These are phyloP conservation scores for Nephila pilipes DNA, from an alignment of 1,140 invertebrate genomes.

Conservation along the genomic window DNA sequence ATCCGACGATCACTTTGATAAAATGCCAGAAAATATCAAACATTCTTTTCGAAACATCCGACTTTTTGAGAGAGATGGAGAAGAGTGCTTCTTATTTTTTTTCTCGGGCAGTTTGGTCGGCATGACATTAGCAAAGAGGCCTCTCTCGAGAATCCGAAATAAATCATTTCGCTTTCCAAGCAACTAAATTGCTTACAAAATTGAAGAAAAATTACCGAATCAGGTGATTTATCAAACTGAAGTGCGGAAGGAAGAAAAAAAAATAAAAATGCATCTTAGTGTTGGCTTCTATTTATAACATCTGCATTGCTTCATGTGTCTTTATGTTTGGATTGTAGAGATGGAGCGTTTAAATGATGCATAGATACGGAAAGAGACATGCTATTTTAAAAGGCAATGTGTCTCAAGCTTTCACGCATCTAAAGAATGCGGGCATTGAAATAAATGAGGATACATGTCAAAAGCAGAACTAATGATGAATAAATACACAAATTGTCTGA, in stretches of 20 bases:
- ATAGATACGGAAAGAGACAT: not conserved
- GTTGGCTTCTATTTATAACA: not conserved
- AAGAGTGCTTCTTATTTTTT: not conserved
- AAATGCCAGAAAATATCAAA: not conserved
- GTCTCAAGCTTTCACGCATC: no score
- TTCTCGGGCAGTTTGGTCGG: not conserved
- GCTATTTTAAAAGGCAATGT: no score
- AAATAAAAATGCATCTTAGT: no score
- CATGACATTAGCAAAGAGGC: not conserved
- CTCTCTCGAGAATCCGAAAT: not conserved
- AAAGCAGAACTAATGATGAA: no score
- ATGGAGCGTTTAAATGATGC: not conserved
- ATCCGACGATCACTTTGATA: not conserved
- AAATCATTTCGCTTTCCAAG: slow-evolving; percentile 1
- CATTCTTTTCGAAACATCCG: not conserved
- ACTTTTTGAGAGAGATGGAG: not conserved
- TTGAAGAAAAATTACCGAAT: slow-evolving; percentile 25
- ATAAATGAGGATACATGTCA: no score
- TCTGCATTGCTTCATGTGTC: slow-evolving; percentile 10
- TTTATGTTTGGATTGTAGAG: not conserved
- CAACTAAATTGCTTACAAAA: slow-evolving; percentile 25
- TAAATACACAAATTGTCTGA: no score
- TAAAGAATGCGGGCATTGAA: no score
- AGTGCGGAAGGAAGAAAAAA: not conserved
- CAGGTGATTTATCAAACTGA: not conserved